Evolutionary conservation across 2,888 invertebrate species (phyloP).

Genomic region (Ophion costatus): DNA sequence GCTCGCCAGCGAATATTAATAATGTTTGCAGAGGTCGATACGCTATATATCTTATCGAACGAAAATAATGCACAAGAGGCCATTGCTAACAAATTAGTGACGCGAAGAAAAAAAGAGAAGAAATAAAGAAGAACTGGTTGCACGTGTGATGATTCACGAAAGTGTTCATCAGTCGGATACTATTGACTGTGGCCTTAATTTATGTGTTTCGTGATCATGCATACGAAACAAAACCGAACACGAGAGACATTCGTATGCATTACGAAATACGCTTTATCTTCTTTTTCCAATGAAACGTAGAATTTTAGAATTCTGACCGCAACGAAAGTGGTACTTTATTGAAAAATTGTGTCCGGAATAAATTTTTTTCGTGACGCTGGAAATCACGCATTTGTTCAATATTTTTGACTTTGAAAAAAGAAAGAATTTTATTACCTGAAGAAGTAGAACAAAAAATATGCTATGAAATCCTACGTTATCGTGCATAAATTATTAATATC

Average conservation of each 20-base stretch:
- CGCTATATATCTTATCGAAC: constrained; percentile 3
- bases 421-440: no score
- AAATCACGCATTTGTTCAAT: not conserved
- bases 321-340: no score
- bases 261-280: no score
- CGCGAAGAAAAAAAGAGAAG: constrained; percentile 4
- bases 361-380: not conserved
- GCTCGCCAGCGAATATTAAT: constrained; percentile 8
- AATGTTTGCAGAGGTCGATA: constrained; percentile 22
- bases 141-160: constrained; percentile 37
- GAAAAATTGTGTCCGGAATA: not conserved
- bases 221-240: not conserved
- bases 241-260: not conserved
- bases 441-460: no score
- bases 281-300: not conserved
- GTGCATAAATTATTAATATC: no score
- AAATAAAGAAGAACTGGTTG: not conserved
- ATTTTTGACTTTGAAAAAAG: no score
- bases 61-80: constrained; percentile 4
- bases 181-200: constrained; percentile 5
- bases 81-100: constrained; percentile 24
- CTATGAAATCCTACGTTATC: no score
- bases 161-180: not conserved
- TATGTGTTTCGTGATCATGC: not conserved
- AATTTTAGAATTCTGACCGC: no score